Conservation (phyloP, 2,113 vertebrate genomes). For the Beaufortia kweichowensis region DNA sequence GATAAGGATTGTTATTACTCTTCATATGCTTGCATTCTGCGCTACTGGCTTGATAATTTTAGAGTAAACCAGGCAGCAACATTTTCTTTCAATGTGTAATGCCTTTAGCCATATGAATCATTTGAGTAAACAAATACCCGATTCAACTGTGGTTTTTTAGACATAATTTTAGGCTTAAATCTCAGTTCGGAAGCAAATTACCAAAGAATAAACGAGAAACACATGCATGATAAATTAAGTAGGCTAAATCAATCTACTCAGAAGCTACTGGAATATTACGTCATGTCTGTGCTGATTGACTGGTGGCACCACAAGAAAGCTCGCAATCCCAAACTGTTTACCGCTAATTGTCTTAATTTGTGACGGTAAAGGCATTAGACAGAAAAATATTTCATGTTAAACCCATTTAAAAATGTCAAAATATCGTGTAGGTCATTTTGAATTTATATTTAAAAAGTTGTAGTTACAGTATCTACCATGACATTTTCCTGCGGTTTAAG, state of each 20-base stretch:
- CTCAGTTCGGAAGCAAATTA: background rate
- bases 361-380: too few relatives aligned
- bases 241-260: background rate
- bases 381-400: too few relatives aligned
- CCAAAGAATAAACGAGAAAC: background rate
- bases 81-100: background rate
- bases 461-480: too few relatives aligned
- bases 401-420: too few relatives aligned
- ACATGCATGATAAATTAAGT: background rate
- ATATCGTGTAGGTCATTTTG: too few relatives aligned
- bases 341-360: too few relatives aligned
- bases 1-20: background rate
- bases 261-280: too few relatives aligned
- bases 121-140: background rate
- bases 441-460: too few relatives aligned
- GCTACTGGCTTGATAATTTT: background rate
- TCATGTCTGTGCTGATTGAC: too few relatives aligned
- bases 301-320: too few relatives aligned
- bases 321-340: too few relatives aligned
- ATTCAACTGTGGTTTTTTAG: background rate
- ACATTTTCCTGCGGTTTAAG: too few relatives aligned
- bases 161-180: conserved; percentile 12
- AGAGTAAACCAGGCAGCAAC: background rate
- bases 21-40: background rate
- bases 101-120: background rate